Conservation (phyloP, 92 coral and sea anemone genomes). For the Plumapathes pennacea region DNA sequence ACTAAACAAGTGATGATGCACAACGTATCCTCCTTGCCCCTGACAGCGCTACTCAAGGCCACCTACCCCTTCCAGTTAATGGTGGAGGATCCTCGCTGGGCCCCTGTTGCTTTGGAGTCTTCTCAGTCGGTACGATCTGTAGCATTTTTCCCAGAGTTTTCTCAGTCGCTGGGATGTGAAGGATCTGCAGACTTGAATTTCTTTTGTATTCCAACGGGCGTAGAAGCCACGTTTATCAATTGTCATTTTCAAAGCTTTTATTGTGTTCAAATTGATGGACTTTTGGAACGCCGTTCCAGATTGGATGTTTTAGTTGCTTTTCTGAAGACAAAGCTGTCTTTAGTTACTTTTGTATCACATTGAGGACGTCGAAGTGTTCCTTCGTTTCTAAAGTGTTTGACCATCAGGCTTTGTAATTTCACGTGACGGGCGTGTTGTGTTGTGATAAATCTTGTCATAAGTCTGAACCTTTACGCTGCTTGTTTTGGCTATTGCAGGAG, state of each 20-base stretch:
- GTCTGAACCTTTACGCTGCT: too few relatives aligned
- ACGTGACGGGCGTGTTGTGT: too few relatives aligned
- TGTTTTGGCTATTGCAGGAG: too few relatives aligned
- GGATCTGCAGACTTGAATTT: neutral
- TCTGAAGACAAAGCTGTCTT: neutral
- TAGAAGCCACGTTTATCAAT: neutral
- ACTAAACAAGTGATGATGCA: slow-evolving; percentile 92
- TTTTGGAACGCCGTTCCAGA: neutral
- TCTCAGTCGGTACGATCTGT: slow-evolving; percentile 63
- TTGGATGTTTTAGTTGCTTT: neutral
- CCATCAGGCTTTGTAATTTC: too few relatives aligned
- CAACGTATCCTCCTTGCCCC: slow-evolving; percentile 87
- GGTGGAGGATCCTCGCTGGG: slow-evolving; percentile 88
- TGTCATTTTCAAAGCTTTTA: neutral
- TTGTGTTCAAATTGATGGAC: neutral
- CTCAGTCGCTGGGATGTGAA: neutral
- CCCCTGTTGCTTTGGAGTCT: slow-evolving; percentile 72
- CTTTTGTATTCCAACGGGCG: too few relatives aligned
- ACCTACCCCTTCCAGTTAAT: slow-evolving; percentile 87
- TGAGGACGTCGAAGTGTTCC: too few relatives aligned
- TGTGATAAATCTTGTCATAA: too few relatives aligned
- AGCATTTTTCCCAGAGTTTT: neutral
- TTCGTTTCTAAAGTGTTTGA: too few relatives aligned
- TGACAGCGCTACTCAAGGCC: slow-evolving; percentile 60
- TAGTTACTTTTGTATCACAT: too few relatives aligned